Evolutionary conservation across 1,140 invertebrate genomes (phyloP), one percentile per base, ranked within the genome.

Genomic region (Chrysoperla carnea): DNA sequence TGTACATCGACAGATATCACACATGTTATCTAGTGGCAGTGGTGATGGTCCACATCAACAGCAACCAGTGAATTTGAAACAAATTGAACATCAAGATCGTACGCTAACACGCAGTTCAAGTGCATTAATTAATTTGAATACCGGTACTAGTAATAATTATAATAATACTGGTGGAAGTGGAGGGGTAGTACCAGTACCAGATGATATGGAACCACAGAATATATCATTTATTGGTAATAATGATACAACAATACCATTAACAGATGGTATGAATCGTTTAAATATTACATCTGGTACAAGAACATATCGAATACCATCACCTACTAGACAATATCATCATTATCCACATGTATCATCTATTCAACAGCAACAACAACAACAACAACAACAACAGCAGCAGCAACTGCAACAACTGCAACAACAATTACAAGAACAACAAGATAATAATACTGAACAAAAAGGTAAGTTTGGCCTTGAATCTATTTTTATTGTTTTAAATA

Each of bases 121-220:
- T 17, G 12, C 13, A 9, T 9, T 14, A 17, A 9, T 11, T 35
- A 9, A 35, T 11, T 13, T 11, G 4, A 9, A 35, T 35, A 35
- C 9, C 6, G 6, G 12, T 6, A 11, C 33, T 35, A 35, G 33
- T 13, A 13, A 13, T 13, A 35, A 11, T 35, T 11, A 35, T 35
- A 35, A 13, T 63, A 61, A 61, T 50, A 54, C 66, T 6, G 61
- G 68, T 8, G 75, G 78, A 46, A 67, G 68, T 8, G 69, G 73
- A 8, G 66, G 78, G 40, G 70, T 73, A 44, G 67, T 73, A 44
- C 75, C 79, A 46, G 62, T 78, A 50, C 71, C 70, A 36, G 81
- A 84, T 57, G 82, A 85, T 50, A 85, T 87, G 82, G 85, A 87
- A 53, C 86, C 86, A 7, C 86, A 91, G 61, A 88, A 83, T 66